A percentile compares a stretch with the other conserved stretches of the same genome.
Conservation (phyloP, 2,888 invertebrate genomes). For the Diarsia brunnea region DNA sequence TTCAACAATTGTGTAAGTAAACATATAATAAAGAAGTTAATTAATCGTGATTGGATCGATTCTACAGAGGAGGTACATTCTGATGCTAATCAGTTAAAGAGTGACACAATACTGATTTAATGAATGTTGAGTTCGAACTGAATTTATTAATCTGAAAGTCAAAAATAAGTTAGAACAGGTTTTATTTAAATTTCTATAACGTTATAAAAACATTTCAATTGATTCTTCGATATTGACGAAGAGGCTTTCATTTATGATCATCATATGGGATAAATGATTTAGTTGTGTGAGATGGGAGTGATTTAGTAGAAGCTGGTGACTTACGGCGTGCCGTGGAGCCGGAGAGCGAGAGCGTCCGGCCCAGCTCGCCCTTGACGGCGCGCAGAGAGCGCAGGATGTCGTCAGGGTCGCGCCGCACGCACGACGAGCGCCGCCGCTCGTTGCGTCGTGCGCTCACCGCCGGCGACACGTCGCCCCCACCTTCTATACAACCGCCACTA, state of each 20-base stretch:
- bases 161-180: conserved; percentile 23
- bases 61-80: conserved; percentile 47
- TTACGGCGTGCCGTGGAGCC: conserved; percentile 94
- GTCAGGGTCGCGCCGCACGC: conserved; percentile 95
- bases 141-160: conserved; percentile 47
- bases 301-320: conserved; percentile 76
- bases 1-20: conserved; percentile 65
- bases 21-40: conserved; percentile 59
- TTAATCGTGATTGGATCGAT: conserved; percentile 44
- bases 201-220: conserved; percentile 15
- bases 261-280: conserved; percentile 23
- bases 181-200: conserved; percentile 11
- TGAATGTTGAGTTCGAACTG: conserved; percentile 44
- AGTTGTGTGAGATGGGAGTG: conserved; percentile 30
- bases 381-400: conserved; percentile 95
- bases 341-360: conserved; percentile 95
- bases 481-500: conserved; percentile 73
- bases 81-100: conserved; percentile 38
- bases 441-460: conserved; percentile 81
- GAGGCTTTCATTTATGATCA: conserved; percentile 25
- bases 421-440: conserved; percentile 95
- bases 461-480: conserved; percentile 75
- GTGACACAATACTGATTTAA: conserved; percentile 37
- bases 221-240: conserved; percentile 12
- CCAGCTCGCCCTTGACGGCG: conserved; percentile 95